Base-by-base conservation (phyloP, 1,140 invertebrate genomes). In the Elymnias hypermnestra region DNA sequence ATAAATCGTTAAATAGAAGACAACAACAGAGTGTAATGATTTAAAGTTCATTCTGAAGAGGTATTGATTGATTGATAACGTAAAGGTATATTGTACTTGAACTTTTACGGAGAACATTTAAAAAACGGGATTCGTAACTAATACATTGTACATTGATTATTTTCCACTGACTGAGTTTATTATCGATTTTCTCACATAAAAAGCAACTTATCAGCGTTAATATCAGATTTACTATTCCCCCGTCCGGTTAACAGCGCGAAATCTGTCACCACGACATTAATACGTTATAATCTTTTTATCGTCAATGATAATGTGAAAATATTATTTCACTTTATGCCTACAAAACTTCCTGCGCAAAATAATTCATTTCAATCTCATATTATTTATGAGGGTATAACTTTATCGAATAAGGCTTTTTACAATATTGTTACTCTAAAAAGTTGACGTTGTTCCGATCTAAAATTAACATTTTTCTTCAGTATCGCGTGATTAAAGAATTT, bases 131-230 rank as follows among this genome's bases (percentile, higher is more conserved):
- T 22, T 9, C 37, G 18, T 39, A 15, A n/a, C 6, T 21, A n/a
- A n/a, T n/a, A n/a, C n/a, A n/a, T n/a, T n/a, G n/a, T n/a, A n/a
- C n/a, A n/a, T n/a, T n/a, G n/a, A n/a, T n/a, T n/a, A n/a, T 17
- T 21, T 36, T 36, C 19, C 26, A 19, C 14, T 12, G 29, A 33
- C 15, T 17, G 10, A 7, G 13, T 5, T 51, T n/a, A 33, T 38
- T 53, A 48, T 56, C 48, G 43, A 61, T 63, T 62, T 68, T 72
- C 65, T 68, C 66, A 73, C 70, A 73, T 70, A 60, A 70, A 39
- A 43, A 49, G 8, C 37, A 45, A 60, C 41, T 71, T 69, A 73
- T 70, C 54, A 53, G 33, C 35, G 44, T 59, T 52, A 54, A 54
- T 63, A 66, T 61, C 57, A 50, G 40, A 48, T 53, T 62, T 57